phyloP scores from a whole-genome alignment of 2,113 vertebrate genomes.

The Lamprologus ornatipinnis region DNA sequence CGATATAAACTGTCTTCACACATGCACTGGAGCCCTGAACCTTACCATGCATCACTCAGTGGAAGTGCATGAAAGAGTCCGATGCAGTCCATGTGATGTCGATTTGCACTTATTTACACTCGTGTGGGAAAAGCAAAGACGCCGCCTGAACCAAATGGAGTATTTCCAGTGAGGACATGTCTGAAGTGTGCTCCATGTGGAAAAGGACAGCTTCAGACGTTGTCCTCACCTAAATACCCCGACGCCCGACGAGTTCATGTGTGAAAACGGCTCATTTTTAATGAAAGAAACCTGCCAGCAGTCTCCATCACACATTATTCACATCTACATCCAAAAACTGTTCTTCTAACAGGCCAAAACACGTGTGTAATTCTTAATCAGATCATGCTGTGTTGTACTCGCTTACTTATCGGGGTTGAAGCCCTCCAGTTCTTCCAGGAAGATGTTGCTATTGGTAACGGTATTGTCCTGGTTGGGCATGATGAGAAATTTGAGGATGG shows the following conservation, averaged over 20 bases:
- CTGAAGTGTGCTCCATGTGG: neutral
- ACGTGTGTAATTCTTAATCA: neutral
- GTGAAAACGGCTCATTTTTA: neutral
- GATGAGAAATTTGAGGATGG: constrained; percentile 90
- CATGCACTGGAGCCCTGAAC: neutral
- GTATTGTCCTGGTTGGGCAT: constrained; percentile 75
- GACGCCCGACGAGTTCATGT: neutral
- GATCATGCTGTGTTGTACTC: neutral
- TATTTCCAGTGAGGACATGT: neutral
- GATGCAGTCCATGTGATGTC: neutral
- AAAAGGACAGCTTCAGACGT: neutral
- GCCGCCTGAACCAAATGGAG: neutral
- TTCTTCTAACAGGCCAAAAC: neutral
- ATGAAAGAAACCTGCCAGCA: neutral
- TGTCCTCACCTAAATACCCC: neutral
- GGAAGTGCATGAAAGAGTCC: neutral
- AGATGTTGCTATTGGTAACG: constrained; percentile 73
- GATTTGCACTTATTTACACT: neutral
- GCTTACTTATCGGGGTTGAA: constrained; percentile 87
- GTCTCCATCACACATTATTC: neutral
- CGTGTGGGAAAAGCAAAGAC: neutral
- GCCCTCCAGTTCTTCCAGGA: constrained; percentile 93
- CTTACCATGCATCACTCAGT: neutral
- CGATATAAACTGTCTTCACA: neutral
- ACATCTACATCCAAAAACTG: neutral